Evolutionary conservation across 2,888 invertebrate genomes (phyloP).

Genomic region (Notodonta ziczac): DNA sequence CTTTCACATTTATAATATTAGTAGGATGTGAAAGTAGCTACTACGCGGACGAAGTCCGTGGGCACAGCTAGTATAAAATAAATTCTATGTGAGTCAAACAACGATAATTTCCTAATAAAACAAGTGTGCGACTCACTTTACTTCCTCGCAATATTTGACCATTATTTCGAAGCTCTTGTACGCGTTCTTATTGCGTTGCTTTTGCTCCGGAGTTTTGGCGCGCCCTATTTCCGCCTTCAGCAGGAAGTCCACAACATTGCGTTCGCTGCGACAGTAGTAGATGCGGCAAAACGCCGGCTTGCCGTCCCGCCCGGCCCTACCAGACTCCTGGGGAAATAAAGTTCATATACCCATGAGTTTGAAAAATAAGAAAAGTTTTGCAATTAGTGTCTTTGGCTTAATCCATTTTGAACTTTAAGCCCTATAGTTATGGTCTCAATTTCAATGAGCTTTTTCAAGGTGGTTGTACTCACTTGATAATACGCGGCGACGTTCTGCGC

Average conservation of each 20-base stretch:
- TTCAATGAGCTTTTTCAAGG: too few relatives aligned
- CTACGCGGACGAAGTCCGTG: too few relatives aligned
- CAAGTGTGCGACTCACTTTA: conserved; percentile 80
- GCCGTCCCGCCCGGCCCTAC: conserved; percentile 98
- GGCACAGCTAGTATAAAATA: too few relatives aligned
- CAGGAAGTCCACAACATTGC: conserved; percentile 92
- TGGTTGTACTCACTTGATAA: conserved; percentile 86
- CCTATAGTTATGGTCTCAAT: too few relatives aligned
- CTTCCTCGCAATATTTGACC: conserved; percentile 93
- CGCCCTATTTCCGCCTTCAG: conserved; percentile 88
- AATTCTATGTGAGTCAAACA: too few relatives aligned
- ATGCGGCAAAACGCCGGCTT: conserved; percentile 94
- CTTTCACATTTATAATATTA: too few relatives aligned
- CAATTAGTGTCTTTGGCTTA: too few relatives aligned
- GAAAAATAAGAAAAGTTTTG: not conserved
- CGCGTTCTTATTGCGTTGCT: conserved; percentile 85
- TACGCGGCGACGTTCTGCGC: conserved; percentile 98
- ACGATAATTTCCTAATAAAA: not conserved
- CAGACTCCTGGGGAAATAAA: conserved; percentile 89
- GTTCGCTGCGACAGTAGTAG: conserved; percentile 93
- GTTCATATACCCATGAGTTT: not conserved
- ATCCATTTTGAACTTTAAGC: too few relatives aligned
- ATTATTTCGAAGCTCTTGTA: conserved; percentile 93
- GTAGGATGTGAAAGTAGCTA: too few relatives aligned
- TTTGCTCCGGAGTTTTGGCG: conserved; percentile 83